Conservation (phyloP, 2,888 invertebrate species). For the Eupithecia inturbata region DNA sequence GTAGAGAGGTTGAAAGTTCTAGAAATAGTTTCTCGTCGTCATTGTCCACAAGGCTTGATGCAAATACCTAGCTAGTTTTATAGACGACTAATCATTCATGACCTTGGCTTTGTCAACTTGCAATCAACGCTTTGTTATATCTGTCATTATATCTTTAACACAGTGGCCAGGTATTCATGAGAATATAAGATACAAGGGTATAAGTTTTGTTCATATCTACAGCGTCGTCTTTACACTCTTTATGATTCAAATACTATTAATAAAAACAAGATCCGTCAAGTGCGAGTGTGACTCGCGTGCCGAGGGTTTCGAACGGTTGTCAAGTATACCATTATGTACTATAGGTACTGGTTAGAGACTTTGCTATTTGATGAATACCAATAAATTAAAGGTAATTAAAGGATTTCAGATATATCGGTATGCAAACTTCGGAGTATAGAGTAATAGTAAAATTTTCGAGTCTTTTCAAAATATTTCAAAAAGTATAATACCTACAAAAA, state of each 20-base stretch:
- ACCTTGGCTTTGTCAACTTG: conserved; percentile 13
- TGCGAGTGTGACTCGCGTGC: too few relatives aligned
- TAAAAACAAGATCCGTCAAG: too few relatives aligned
- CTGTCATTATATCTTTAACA: not conserved
- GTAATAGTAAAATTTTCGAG: too few relatives aligned
- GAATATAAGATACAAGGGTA: not conserved
- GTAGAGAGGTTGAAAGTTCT: not conserved
- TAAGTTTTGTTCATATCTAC: not conserved
- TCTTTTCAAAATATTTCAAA: too few relatives aligned
- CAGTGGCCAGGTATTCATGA: not conserved
- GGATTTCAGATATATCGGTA: too few relatives aligned
- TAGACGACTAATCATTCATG: conserved; percentile 1
- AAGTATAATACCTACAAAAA: too few relatives aligned
- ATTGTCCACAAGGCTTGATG: not conserved
- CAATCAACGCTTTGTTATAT: conserved; percentile 9
- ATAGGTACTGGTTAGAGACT: too few relatives aligned
- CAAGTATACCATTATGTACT: too few relatives aligned
- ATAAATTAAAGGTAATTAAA: too few relatives aligned
- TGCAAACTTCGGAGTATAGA: too few relatives aligned
- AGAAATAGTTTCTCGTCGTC: not conserved
- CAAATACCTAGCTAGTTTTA: conserved; percentile 1
- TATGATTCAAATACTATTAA: not conserved
- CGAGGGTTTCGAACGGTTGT: too few relatives aligned
- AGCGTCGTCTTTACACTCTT: not conserved
- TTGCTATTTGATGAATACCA: too few relatives aligned